Evolutionary conservation across 2,113 vertebrate genomes (phyloP).

Genomic region (Corythornis madagascariensis): DNA sequence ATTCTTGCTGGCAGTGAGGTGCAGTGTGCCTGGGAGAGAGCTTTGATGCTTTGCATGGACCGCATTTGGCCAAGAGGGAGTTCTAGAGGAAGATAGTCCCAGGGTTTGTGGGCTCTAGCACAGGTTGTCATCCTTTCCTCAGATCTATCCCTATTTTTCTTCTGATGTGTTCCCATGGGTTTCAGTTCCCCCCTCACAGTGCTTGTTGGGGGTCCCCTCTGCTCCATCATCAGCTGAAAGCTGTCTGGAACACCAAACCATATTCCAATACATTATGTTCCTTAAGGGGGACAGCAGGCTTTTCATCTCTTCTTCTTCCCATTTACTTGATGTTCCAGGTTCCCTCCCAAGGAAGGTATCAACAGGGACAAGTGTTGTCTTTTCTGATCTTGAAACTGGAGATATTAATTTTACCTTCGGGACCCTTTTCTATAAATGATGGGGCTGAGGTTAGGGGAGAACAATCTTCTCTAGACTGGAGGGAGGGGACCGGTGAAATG

Average conservation of each 20-base stretch:
- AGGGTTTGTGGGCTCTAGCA: not conserved
- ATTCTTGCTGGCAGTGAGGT: not conserved
- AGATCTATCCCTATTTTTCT: not conserved
- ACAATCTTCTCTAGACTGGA: fast-evolving
- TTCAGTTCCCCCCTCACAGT: not conserved
- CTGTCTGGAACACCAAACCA: not conserved
- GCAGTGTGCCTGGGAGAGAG: not conserved
- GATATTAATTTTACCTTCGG: not conserved
- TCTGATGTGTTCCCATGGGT: fast-evolving
- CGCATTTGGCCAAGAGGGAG: not conserved
- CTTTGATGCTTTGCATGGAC: not conserved
- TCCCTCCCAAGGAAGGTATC: not conserved
- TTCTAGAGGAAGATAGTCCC: not conserved
- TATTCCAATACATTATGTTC: fast-evolving
- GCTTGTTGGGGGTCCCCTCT: fast-evolving
- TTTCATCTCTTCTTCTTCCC: not conserved
- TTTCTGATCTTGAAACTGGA: not conserved
- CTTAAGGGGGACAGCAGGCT: not conserved
- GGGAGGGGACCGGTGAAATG: not conserved
- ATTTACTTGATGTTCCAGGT: not conserved
- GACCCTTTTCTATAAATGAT: not conserved
- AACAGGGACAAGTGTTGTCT: not conserved
- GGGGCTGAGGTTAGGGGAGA: not conserved
- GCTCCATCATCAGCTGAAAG: not conserved
- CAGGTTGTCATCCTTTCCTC: not conserved